A percentile compares a stretch with the other conserved stretches of the same genome.
phyloP scores from a whole-genome alignment of 2,113 vertebrate genomes.

The Muntiacus reevesi region DNA sequence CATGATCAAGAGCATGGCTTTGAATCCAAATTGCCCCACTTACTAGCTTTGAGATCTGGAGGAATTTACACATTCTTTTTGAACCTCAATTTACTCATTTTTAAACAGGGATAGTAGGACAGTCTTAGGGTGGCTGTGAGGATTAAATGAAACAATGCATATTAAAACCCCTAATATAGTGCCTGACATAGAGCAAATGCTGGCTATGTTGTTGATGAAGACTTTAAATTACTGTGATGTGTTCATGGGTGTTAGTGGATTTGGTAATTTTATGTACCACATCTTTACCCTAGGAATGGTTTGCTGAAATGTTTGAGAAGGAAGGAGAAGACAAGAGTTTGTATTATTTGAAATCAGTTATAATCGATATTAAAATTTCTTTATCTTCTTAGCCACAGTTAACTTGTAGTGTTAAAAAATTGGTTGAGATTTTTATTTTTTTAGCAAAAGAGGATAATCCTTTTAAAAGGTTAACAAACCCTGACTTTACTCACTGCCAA shows the following conservation, averaged over 20 bases:
- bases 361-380: neutral
- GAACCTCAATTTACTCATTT: slow-evolving; percentile 1
- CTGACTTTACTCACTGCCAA: neutral
- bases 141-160: neutral
- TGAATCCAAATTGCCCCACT: neutral
- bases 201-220: neutral
- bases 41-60: neutral
- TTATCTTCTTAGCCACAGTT: neutral
- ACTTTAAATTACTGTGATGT: neutral
- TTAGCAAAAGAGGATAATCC: neutral
- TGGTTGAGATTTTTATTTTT: neutral
- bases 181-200: neutral
- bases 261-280: neutral
- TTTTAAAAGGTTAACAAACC: neutral
- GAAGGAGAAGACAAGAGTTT: neutral
- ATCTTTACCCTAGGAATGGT: neutral
- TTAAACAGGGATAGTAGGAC: neutral
- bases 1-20: neutral
- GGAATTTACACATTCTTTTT: neutral
- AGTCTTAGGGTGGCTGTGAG: neutral
- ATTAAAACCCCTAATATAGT: neutral
- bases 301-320: neutral
- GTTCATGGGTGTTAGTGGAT: neutral
- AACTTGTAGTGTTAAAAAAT: neutral
- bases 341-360: neutral